Conservation (phyloP, 2,888 invertebrate species). For the Willowsia nigromaculata region DNA sequence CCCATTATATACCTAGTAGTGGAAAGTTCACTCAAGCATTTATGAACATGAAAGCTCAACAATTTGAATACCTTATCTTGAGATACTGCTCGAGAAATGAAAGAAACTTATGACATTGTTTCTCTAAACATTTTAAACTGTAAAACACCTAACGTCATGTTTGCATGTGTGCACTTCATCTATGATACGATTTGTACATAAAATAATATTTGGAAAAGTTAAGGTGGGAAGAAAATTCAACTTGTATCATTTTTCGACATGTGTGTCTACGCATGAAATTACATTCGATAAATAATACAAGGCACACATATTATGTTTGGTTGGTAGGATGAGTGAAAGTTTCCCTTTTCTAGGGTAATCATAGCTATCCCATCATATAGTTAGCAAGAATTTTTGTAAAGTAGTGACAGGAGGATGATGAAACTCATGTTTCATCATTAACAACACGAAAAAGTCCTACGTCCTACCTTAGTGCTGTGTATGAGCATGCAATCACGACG, state of each 20-base stretch:
- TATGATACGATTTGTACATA: not conserved
- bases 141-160: too few species aligned
- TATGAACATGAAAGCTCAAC: too few species aligned
- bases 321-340: not conserved
- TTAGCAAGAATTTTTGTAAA: too few species aligned
- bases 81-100: too few species aligned
- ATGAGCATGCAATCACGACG: not conserved
- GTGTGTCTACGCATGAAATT: not conserved
- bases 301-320: not conserved
- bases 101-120: too few species aligned
- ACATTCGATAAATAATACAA: not conserved
- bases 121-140: too few species aligned
- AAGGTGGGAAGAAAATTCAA: not conserved
- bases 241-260: not conserved
- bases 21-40: too few species aligned
- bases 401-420: not conserved
- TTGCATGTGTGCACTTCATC: too few species aligned
- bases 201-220: not conserved
- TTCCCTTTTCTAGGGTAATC: not conserved
- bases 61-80: too few species aligned
- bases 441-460: too few species aligned
- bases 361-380: not conserved
- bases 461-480: not conserved
- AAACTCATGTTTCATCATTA: conserved; percentile 5
- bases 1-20: too few species aligned